Conservation (phyloP, 2,797 vertebrate species). For the Trichosurus vulpecula region DNA sequence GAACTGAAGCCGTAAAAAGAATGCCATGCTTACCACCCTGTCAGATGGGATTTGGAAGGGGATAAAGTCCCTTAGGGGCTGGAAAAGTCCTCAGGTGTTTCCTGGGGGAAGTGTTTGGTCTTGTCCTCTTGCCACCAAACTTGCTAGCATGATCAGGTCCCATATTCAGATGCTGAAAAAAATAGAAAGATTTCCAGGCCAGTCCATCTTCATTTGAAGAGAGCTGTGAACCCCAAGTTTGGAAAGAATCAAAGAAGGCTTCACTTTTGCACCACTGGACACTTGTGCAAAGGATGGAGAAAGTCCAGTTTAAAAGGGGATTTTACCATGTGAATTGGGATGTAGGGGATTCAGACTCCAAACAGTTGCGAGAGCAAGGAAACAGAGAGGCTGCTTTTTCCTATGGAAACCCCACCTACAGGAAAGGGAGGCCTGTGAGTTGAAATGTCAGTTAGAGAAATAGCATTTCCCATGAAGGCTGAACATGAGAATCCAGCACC, state of each 20-base stretch:
- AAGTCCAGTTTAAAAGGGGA: constrained; percentile 37
- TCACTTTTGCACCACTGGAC: background rate
- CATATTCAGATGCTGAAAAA: constrained; percentile 17
- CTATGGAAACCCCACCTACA: constrained; percentile 90
- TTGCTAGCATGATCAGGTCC: constrained; percentile 10
- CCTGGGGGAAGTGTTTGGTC: constrained; percentile 9
- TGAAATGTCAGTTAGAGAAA: constrained; percentile 81
- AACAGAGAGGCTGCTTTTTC: constrained; percentile 83
- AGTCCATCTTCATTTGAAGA: constrained; percentile 30
- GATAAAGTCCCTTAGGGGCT: constrained; percentile 24
- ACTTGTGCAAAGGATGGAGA: constrained; percentile 55
- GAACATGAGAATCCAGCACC: constrained; percentile 43
- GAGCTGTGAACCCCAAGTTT: background rate
- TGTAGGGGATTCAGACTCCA: constrained; percentile 66
- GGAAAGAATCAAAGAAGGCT: background rate
- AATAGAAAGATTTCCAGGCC: background rate
- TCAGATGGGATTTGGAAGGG: background rate
- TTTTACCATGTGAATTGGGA: constrained; percentile 65
- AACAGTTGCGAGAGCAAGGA: constrained; percentile 73
- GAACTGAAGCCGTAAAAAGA: constrained; percentile 75
- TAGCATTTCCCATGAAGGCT: constrained; percentile 72
- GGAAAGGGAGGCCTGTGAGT: constrained; percentile 86
- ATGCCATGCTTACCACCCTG: constrained; percentile 69
- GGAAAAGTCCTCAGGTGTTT: constrained; percentile 50
- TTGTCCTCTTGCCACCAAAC: constrained; percentile 57